A percentile compares a stretch with the other conserved stretches of the same genome.
Conservation (phyloP, 2,888 invertebrate species). For the Ormyrus thymus region DNA sequence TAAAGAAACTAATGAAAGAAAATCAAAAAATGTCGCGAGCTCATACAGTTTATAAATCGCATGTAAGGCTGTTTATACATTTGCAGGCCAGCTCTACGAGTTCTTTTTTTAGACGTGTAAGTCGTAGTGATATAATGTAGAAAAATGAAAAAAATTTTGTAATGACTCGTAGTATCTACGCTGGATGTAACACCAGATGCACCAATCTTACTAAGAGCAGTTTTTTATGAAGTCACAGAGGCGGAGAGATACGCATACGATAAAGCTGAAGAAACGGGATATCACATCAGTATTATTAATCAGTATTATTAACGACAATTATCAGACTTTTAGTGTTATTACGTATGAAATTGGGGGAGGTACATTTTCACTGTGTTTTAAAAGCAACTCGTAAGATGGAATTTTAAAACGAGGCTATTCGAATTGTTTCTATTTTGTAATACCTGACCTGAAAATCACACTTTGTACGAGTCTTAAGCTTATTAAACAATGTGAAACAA, state of each 20-base stretch:
- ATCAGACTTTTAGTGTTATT: slow-evolving; percentile 17
- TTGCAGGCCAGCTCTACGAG: slow-evolving; percentile 40
- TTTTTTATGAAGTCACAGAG: slow-evolving; percentile 58
- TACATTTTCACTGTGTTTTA: slow-evolving; percentile 25
- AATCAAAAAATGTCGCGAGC: slow-evolving; percentile 38
- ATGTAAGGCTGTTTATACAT: slow-evolving; percentile 47
- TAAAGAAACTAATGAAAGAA: slow-evolving; percentile 16
- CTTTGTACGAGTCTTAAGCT: slow-evolving; percentile 20
- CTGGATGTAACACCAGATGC: slow-evolving; percentile 54
- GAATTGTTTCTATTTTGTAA: slow-evolving; percentile 45
- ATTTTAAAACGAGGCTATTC: slow-evolving; percentile 25
- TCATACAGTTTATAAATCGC: slow-evolving; percentile 26
- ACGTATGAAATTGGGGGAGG: slow-evolving; percentile 1
- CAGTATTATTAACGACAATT: slow-evolving; percentile 22
- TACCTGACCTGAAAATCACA: slow-evolving; percentile 29
- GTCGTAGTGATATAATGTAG: slow-evolving; percentile 40
- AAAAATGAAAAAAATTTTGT: slow-evolving; percentile 54
- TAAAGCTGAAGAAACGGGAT: slow-evolving; percentile 49
- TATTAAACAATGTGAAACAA: slow-evolving; percentile 13
- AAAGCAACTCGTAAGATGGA: neutral
- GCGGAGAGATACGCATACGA: slow-evolving; percentile 45
- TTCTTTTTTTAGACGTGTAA: slow-evolving; percentile 34
- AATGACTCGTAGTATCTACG: slow-evolving; percentile 46
- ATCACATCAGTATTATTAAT: slow-evolving; percentile 53
- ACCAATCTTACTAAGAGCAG: slow-evolving; percentile 57